phyloP scores from a whole-genome alignment of 2,888 invertebrate species.

The Ariolimax columbianus region DNA sequence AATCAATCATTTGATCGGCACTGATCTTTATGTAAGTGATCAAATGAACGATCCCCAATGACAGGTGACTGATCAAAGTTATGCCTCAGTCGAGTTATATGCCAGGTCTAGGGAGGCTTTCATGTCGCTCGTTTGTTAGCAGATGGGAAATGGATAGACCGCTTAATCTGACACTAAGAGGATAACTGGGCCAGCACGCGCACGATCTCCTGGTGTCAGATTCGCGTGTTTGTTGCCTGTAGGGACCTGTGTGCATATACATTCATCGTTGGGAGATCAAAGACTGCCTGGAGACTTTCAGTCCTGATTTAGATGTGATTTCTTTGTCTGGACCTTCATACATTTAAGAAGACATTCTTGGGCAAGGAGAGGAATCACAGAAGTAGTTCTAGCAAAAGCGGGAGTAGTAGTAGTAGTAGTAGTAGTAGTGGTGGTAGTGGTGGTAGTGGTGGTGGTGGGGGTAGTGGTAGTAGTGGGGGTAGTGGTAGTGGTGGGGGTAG shows the following conservation, averaged over 20 bases:
- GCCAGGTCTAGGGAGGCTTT: neutral
- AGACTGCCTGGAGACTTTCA: neutral
- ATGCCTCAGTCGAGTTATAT: too few species aligned
- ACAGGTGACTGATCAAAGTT: neutral
- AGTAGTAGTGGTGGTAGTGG: slow-evolving; percentile 2
- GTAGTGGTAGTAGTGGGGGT: too few species aligned
- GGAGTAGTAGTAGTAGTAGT: too few species aligned
- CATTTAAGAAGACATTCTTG: too few species aligned
- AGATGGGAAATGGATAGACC: neutral
- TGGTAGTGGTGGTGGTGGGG: neutral
- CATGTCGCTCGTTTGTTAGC: neutral
- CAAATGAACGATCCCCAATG: neutral
- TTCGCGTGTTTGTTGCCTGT: neutral
- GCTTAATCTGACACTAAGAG: neutral
- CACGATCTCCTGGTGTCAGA: neutral
- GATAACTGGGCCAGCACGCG: neutral
- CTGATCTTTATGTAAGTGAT: neutral
- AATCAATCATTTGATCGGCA: too few species aligned
- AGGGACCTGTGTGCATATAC: neutral
- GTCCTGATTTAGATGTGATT: neutral
- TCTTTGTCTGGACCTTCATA: neutral
- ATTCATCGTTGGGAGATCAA: neutral
- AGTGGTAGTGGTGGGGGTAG: too few species aligned
- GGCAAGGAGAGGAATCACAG: too few species aligned
- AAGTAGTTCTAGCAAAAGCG: too few species aligned